A percentile compares a stretch with the other conserved stretches of the same genome.
Evolutionary conservation across 2,888 invertebrate species (phyloP).

Genomic region (Tolmerus cingulatus): DNA sequence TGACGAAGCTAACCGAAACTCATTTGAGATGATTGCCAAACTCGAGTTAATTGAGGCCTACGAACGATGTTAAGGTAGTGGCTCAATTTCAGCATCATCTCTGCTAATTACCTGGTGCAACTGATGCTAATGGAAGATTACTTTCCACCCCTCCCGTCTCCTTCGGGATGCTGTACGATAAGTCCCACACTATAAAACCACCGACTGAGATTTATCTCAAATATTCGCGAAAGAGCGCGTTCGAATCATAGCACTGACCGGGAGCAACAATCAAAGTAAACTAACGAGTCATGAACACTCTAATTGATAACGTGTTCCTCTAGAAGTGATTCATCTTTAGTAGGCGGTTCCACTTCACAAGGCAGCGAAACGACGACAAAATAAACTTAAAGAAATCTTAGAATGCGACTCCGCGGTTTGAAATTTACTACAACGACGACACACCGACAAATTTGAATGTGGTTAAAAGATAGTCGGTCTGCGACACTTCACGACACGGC

Average conservation of each 20-base stretch:
- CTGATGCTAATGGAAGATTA: neutral
- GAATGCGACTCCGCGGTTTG: neutral
- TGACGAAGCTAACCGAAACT: neutral
- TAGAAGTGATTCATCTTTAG: neutral
- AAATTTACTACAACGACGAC: neutral
- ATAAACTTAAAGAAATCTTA: neutral
- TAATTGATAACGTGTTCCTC: neutral
- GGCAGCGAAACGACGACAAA: neutral
- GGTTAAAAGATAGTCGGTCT: neutral
- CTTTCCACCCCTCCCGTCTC: neutral
- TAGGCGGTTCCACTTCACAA: conserved; percentile 11
- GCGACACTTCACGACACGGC: neutral
- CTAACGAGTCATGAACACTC: neutral
- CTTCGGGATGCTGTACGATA: neutral
- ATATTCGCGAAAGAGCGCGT: neutral
- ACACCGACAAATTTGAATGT: neutral
- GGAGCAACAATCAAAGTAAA: neutral
- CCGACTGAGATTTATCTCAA: neutral
- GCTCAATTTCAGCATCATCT: neutral
- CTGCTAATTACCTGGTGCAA: neutral
- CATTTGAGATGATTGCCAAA: neutral
- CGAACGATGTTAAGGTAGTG: neutral
- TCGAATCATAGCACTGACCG: neutral
- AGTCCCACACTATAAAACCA: neutral
- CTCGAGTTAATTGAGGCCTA: neutral